Evolutionary conservation across 2,888 invertebrate genomes (phyloP).

Genomic region (Chrysina gloriosa): DNA sequence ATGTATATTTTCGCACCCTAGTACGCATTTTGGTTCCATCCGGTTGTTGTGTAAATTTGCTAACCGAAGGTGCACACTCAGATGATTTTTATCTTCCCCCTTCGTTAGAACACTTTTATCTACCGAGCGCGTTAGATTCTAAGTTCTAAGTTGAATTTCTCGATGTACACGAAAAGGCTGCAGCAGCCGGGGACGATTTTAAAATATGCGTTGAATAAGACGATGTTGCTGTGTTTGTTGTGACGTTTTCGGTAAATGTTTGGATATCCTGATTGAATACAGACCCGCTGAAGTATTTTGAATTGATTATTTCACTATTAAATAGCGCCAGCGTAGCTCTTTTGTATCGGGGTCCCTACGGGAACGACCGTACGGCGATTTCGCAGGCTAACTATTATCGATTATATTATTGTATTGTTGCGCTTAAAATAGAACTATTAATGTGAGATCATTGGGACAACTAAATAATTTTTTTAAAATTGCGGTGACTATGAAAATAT

Average conservation of each 20-base stretch:
- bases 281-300: slow-evolving; percentile 56
- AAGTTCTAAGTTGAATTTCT: no score
- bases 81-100: neutral
- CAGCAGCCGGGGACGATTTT: slow-evolving; percentile 42
- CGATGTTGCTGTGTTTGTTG: slow-evolving; percentile 57
- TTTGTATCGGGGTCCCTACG: neutral
- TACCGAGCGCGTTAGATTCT: no score
- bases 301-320: slow-evolving; percentile 55
- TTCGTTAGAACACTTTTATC: no score
- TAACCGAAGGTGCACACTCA: slow-evolving; percentile 2
- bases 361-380: neutral
- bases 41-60: slow-evolving; percentile 18
- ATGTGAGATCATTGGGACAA: neutral
- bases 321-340: slow-evolving; percentile 6
- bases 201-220: slow-evolving; percentile 56
- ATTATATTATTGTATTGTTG: neutral
- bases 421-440: neutral
- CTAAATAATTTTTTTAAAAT: neutral
- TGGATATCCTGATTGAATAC: slow-evolving; percentile 62
- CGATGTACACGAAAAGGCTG: no score
- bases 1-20: neutral
- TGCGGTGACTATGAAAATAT: slow-evolving; percentile 30
- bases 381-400: neutral
- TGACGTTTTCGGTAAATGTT: slow-evolving; percentile 63
- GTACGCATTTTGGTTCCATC: neutral